Base-by-base conservation (phyloP, 2,113 vertebrate genomes). In the Austrofundulus limnaeus region DNA sequence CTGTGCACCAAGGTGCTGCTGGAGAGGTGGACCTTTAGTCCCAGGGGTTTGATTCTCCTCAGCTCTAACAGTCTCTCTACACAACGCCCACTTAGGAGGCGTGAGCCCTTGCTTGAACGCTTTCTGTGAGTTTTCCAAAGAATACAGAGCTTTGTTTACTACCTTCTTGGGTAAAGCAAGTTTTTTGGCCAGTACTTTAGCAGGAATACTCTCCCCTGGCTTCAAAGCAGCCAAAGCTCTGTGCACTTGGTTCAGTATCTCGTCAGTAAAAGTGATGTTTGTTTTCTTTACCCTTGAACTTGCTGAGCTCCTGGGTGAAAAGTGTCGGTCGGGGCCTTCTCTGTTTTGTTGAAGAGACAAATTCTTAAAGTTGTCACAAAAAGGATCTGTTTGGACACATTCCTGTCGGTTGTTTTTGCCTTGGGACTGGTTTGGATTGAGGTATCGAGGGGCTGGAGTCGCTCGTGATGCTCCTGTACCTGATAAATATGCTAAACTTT, bases 131-230 rank as follows among this genome's bases (percentile, higher is more conserved):
- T 0, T 53, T 3, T 78, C 74, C 15, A 99, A 92, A 5, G 82
- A 74, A 53, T 98, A 98, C 0, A 99, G 71, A 2, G 82, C 24
- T 1, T 77, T 83, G 72, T 98, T 99, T 75, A 97, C 70, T 1
- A 92, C 76, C 4, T 91, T 96, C 80, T 95, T 98, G 0, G 85
- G 87, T 10, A 81, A 48, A 10, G 37, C 64, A 1, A 97, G 87
- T 19, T 76, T 90, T 39, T 13, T 85, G 5, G 87, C 83, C 20
- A 99, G 87, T 0, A 70, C 48, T 56, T 50, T 89, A 0, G 93
- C 94, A 0, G 93, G 88, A n/a, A 90, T 21, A 0, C 73, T 70
- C 63, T 90, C 78, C 28, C 72, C 84, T 11, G 88, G 78, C 2
- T 60, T 74, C 0, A 96, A 91, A 25, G 70, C 84, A 21, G 75